Percentiles rank a stretch among this genome's conserved stretches.
phyloP scores from a whole-genome alignment of 53 echinoderm and acorn worm genomes.

The Actinopyga echinites region DNA sequence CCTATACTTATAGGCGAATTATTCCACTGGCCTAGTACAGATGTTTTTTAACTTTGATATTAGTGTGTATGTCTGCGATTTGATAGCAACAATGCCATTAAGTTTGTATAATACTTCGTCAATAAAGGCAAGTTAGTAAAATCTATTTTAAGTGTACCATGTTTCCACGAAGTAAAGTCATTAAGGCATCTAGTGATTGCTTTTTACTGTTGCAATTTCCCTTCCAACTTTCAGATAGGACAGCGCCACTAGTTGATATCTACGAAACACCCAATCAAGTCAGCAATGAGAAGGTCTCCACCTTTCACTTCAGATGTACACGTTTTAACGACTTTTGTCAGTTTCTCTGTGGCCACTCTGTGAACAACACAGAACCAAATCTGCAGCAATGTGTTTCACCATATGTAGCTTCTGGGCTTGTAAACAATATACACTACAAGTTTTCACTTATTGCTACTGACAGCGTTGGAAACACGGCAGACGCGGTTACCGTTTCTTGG shows the following conservation, averaged over 20 bases:
- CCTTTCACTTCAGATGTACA: not conserved
- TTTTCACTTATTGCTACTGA: slow-evolving; percentile 11
- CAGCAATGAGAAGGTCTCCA: not conserved
- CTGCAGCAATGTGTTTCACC: not conserved
- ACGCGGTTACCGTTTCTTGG: not conserved
- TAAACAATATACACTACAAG: slow-evolving; percentile 1
- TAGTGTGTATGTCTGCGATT: too few species aligned
- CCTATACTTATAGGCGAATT: too few species aligned
- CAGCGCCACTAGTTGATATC: slow-evolving; percentile 1
- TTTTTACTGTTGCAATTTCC: too few species aligned
- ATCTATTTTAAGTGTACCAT: too few species aligned
- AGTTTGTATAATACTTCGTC: too few species aligned
- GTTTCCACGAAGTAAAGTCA: too few species aligned
- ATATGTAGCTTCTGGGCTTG: not conserved
- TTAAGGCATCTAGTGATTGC: too few species aligned
- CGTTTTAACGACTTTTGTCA: not conserved
- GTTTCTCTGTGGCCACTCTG: not conserved
- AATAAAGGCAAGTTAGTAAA: too few species aligned
- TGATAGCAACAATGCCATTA: too few species aligned
- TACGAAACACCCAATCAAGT: not conserved
- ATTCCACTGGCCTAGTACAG: too few species aligned
- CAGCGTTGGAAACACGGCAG: slow-evolving; percentile 13
- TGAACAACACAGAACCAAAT: not conserved
- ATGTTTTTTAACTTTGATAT: too few species aligned
- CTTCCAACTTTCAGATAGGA: not conserved